These are phyloP conservation scores for Laticauda colubrina DNA, from an alignment of 2,113 vertebrate species.

Conservation along the genomic window DNA sequence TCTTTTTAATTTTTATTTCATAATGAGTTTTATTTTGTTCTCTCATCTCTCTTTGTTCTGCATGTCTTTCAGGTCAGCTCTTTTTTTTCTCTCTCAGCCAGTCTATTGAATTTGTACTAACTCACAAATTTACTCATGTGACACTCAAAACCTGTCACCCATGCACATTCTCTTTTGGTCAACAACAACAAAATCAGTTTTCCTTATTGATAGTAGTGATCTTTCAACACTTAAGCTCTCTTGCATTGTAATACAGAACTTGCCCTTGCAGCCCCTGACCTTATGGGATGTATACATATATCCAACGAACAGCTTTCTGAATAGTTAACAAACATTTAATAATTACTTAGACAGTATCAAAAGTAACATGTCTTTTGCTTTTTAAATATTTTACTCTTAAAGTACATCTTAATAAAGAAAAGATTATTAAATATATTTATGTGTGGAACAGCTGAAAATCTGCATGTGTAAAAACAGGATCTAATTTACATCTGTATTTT, in stretches of 20 bases:
- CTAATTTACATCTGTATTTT: neutral
- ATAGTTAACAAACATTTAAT: neutral
- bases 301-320: neutral
- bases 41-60: neutral
- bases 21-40: neutral
- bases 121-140: neutral
- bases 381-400: neutral
- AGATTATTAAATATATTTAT: neutral
- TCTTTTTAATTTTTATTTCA: neutral
- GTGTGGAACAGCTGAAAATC: neutral
- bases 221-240: constrained; percentile 6
- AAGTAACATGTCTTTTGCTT: neutral
- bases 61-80: neutral
- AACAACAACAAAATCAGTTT: neutral
- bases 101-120: neutral
- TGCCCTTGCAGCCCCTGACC: neutral
- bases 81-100: neutral
- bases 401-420: neutral
- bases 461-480: neutral
- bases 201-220: constrained; percentile 27
- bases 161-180: neutral
- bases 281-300: neutral
- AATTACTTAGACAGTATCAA: neutral
- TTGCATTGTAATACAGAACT: neutral
- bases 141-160: neutral